These are phyloP conservation scores for Leuctra nigra DNA, from an alignment of 2,888 invertebrate species.

Conservation along the genomic window DNA sequence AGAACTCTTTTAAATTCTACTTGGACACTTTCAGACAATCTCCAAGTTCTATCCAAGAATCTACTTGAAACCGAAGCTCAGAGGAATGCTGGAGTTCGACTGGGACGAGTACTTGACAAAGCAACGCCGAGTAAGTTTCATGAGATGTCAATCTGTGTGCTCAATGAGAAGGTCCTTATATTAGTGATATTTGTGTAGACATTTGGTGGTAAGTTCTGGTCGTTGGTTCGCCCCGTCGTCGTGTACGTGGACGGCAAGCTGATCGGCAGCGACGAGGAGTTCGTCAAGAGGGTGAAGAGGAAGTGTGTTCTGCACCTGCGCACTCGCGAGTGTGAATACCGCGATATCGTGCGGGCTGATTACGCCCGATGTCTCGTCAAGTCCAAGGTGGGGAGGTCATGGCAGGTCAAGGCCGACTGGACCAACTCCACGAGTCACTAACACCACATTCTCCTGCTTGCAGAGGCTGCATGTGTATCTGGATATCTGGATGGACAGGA, in stretches of 20 bases:
- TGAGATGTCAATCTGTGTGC: background rate
- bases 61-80: slow-evolving; percentile 4
- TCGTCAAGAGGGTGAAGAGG: slow-evolving; percentile 42
- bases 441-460: slow-evolving; percentile 1
- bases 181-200: background rate
- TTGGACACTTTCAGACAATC: slow-evolving; percentile 17
- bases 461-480: slow-evolving; percentile 52
- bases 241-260: slow-evolving; percentile 46
- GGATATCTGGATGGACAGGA: slow-evolving; percentile 44
- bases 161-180: background rate
- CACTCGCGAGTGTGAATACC: slow-evolving; percentile 40
- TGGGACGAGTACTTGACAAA: slow-evolving; percentile 20
- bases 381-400: slow-evolving; percentile 40
- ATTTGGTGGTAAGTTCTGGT: slow-evolving; percentile 43
- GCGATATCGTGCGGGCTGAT: slow-evolving; percentile 40
- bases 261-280: slow-evolving; percentile 48
- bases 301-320: slow-evolving; percentile 43
- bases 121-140: slow-evolving; percentile 15
- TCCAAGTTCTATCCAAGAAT: background rate
- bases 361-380: slow-evolving; percentile 42
- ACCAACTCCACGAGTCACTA: background rate
- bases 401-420: background rate
- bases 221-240: slow-evolving; percentile 43
- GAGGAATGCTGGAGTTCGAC: slow-evolving; percentile 22
- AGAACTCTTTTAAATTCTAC: too few species aligned